phyloP scores from a whole-genome alignment of 2,797 vertebrate species.

The Monodelphis domestica region DNA sequence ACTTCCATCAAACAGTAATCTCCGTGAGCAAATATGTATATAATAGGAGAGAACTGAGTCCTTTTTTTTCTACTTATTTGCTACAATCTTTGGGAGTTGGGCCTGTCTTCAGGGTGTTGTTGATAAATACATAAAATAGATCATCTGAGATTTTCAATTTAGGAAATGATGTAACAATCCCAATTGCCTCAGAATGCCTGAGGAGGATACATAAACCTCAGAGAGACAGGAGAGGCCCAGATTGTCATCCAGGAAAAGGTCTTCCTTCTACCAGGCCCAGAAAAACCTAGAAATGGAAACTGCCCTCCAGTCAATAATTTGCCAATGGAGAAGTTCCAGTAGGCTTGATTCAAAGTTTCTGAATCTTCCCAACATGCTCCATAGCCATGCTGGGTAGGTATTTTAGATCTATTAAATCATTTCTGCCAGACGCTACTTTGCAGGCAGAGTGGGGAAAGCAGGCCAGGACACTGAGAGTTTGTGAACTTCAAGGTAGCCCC shows the following conservation, averaged over 20 bases:
- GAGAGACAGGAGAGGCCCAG: neutral
- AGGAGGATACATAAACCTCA: conserved; percentile 22
- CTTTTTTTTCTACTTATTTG: conserved; percentile 56
- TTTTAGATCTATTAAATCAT: neutral
- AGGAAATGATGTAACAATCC: neutral
- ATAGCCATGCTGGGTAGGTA: neutral
- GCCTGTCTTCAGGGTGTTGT: neutral
- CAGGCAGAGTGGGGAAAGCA: too few relatives aligned
- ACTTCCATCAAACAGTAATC: conserved; percentile 35
- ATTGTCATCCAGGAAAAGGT: conserved; percentile 22
- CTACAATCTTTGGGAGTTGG: conserved; percentile 35
- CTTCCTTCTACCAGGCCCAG: neutral
- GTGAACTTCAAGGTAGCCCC: neutral
- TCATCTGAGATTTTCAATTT: conserved; percentile 27
- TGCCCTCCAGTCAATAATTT: neutral
- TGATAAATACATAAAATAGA: conserved; percentile 50
- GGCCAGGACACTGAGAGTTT: neutral
- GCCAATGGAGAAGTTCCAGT: neutral
- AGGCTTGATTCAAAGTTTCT: neutral
- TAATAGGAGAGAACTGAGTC: conserved; percentile 14
- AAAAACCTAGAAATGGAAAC: neutral
- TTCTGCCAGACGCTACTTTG: too few relatives aligned
- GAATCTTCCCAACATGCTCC: neutral
- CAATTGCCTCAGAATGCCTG: neutral
- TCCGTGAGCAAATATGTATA: conserved; percentile 37